phyloP scores from a whole-genome alignment of 2,888 invertebrate genomes.

The Epinotia ramella region DNA sequence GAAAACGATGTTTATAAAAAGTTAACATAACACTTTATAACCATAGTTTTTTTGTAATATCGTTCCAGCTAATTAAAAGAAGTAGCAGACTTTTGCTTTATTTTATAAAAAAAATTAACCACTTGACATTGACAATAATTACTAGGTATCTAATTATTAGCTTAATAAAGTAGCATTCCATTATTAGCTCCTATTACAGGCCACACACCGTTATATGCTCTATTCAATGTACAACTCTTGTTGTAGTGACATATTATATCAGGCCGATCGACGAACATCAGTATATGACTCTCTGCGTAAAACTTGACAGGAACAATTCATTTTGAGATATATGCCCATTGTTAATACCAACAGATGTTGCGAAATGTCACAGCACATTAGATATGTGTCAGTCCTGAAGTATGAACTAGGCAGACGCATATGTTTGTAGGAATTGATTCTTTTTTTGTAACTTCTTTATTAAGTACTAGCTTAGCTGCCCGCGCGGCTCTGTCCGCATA shows the following conservation, averaged over 20 bases:
- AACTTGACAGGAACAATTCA: conserved; percentile 33
- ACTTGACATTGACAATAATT: no score
- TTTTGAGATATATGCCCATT: conserved; percentile 38
- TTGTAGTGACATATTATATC: background rate
- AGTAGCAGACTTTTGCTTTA: no score
- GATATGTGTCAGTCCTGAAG: conserved; percentile 31
- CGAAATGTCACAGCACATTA: conserved; percentile 21
- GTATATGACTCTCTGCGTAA: conserved; percentile 3
- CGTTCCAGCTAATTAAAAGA: no score
- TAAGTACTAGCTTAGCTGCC: background rate
- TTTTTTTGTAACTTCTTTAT: background rate
- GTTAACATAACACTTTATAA: no score
- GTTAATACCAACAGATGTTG: conserved; percentile 31
- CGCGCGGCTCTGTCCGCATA: no score
- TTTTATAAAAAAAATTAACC: no score
- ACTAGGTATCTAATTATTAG: no score
- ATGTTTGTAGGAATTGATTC: background rate
- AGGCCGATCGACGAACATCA: background rate
- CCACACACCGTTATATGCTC: no score
- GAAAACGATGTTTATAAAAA: no score
- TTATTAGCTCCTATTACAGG: no score
- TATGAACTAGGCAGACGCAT: background rate
- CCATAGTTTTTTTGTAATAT: no score
- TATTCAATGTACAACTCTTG: background rate
- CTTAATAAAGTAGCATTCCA: no score